Percentiles rank a stretch among this genome's conserved stretches.
These are phyloP conservation scores for Caenorhabditis sp. DNA, from an alignment of 2,888 invertebrate species.

Conservation along the genomic window DNA sequence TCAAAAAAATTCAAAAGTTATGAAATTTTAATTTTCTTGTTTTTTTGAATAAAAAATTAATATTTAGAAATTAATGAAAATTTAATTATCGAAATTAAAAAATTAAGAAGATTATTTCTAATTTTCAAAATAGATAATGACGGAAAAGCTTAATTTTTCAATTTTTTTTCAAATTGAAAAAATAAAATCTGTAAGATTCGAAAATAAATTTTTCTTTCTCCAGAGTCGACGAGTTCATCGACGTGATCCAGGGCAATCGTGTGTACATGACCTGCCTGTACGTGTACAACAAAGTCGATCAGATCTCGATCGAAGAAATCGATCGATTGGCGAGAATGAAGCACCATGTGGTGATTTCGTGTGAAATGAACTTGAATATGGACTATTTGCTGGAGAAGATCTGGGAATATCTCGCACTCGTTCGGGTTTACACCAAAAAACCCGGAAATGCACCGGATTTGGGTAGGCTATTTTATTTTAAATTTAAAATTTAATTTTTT, in stretches of 20 bases:
- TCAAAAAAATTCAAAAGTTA: neutral
- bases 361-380: slow-evolving; percentile 98
- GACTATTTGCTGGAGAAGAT: slow-evolving; percentile 93
- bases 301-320: slow-evolving; percentile 93
- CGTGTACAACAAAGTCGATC: slow-evolving; percentile 99
- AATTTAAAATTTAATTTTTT: too few species aligned
- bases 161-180: too few species aligned
- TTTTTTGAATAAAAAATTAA: neutral
- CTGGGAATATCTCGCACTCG: slow-evolving; percentile 95
- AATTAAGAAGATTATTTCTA: too few species aligned
- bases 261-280: slow-evolving; percentile 95
- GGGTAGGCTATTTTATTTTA: too few species aligned
- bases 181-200: too few species aligned
- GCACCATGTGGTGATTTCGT: slow-evolving; percentile 87
- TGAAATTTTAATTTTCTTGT: too few species aligned
- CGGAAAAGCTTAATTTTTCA: neutral
- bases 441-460: slow-evolving; percentile 87
- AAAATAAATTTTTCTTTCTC: slow-evolving; percentile 1
- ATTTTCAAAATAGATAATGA: neutral
- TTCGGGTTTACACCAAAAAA: slow-evolving; percentile 98
- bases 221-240: slow-evolving; percentile 93
- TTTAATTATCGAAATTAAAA: too few species aligned
- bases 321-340: slow-evolving; percentile 87
- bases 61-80: too few species aligned
- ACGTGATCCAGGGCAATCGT: slow-evolving; percentile 88